Conservation (phyloP, 2,113 vertebrate genomes). For the Perca flavescens region DNA sequence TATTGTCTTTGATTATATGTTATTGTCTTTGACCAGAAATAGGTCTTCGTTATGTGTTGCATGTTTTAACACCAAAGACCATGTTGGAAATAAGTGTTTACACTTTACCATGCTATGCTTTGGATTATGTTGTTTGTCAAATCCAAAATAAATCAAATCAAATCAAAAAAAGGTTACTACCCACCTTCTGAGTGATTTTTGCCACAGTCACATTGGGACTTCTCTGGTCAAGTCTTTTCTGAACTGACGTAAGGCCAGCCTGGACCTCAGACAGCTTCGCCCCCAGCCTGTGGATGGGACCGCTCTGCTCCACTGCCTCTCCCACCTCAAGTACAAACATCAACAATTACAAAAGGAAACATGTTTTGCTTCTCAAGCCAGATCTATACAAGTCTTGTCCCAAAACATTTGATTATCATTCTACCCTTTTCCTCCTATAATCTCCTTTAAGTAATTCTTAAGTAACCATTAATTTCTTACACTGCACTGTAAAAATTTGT, state of each 20-base stretch:
- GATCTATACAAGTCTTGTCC: neutral
- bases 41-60: no score
- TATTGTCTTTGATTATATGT: no score
- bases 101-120: no score
- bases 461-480: no score
- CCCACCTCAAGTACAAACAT: conserved; percentile 79
- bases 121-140: no score
- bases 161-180: neutral
- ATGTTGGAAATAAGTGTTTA: no score
- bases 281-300: conserved; percentile 84
- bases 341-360: neutral
- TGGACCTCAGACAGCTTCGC: conserved; percentile 88
- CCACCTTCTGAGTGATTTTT: conserved; percentile 92
- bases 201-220: conserved; percentile 86
- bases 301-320: conserved; percentile 84
- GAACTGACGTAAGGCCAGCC: conserved; percentile 86
- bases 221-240: conserved; percentile 87
- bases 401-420: neutral
- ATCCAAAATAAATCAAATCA: no score
- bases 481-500: no score
- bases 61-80: no score
- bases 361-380: neutral
- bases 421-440: no score
- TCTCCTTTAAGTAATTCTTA: no score
- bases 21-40: no score